Evolutionary conservation across 2,113 vertebrate genomes (phyloP).

Genomic region (Girardinichthys multiradiatus): DNA sequence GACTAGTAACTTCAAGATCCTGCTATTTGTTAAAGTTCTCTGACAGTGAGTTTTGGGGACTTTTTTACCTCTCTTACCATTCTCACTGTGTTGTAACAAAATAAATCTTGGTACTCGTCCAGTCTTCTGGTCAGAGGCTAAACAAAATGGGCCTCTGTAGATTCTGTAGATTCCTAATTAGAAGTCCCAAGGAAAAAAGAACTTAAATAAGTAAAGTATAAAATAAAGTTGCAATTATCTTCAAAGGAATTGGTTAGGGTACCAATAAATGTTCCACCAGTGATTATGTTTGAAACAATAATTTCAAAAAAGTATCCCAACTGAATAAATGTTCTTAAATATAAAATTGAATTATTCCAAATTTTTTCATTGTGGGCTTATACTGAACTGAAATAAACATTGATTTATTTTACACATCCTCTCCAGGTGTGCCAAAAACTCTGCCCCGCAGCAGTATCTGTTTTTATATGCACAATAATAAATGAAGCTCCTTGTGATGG

Average conservation of each 20-base stretch:
- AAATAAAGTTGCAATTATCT: not conserved
- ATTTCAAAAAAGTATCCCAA: no score
- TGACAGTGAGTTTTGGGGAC: not conserved
- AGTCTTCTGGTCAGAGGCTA: not conserved
- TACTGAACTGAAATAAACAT: no score
- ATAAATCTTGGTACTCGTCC: not conserved
- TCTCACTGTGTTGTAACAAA: not conserved
- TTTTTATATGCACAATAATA: not conserved
- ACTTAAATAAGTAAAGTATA: not conserved
- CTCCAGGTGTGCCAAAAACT: no score
- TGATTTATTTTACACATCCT: no score
- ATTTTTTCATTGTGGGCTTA: no score
- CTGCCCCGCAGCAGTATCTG: not conserved
- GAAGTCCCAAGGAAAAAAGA: not conserved
- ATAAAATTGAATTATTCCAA: not conserved
- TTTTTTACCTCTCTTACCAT: not conserved
- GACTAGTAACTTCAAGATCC: not conserved
- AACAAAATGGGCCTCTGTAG: not conserved
- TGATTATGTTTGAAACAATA: no score
- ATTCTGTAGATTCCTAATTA: not conserved
- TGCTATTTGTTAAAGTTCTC: not conserved
- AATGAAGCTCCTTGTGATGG: not conserved
- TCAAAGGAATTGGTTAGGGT: not conserved
- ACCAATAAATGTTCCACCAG: not conserved
- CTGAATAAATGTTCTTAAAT: no score